Evolutionary conservation across 2,888 invertebrate species (phyloP), one percentile per base, ranked within the genome.

Genomic region (Melipona beecheii): DNA sequence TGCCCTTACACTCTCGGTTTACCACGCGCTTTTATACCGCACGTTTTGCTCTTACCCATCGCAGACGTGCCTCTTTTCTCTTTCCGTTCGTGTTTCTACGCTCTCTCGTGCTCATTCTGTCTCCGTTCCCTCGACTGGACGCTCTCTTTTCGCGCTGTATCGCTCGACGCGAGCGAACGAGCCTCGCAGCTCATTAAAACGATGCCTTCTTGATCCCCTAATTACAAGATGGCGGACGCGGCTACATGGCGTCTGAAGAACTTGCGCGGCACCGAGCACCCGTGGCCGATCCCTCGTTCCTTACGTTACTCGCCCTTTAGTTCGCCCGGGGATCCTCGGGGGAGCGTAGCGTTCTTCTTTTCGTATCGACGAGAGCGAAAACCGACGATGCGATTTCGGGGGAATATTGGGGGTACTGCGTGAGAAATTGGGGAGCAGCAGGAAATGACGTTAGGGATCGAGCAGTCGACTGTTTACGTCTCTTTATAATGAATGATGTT

Each of bases 211-310:
- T 92, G 92, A 94, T 93, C 91, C 91, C 87, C 92, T 93, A 94
- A 94, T 94, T 93, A 92, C 93, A 94, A 94, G 93, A 94, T 94
- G 94, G 94, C 92, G 92, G 91, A 69, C 84, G 91, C 91, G 92
- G 86, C 88, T 92, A 89, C 90, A 93, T 92, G 93, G 92, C 92
- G 90, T 90, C 89, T 88, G 78, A 83, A 73, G 83, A 87, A 83
- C 84, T 82, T 85, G 80, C 72, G 75, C 78, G 64, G 77, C 78
- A 21, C 56, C 64, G 75, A 68, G 54, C 56, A 66, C 69, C 81
- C 50, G 5, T 50, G 56, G 19, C 24, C 4, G 24, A 31, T 73
- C 64, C 56, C 84, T 83, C 49, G 50, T 72, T 72, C 56, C 49
- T 21, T 31, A 27, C 43, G 60, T 19, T 60, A 31, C 52, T 66